Percentiles rank a stretch among this genome's conserved stretches.
These are phyloP conservation scores for Fundulus diaphanus DNA, from an alignment of 2,797 vertebrate species.

Conservation along the genomic window DNA sequence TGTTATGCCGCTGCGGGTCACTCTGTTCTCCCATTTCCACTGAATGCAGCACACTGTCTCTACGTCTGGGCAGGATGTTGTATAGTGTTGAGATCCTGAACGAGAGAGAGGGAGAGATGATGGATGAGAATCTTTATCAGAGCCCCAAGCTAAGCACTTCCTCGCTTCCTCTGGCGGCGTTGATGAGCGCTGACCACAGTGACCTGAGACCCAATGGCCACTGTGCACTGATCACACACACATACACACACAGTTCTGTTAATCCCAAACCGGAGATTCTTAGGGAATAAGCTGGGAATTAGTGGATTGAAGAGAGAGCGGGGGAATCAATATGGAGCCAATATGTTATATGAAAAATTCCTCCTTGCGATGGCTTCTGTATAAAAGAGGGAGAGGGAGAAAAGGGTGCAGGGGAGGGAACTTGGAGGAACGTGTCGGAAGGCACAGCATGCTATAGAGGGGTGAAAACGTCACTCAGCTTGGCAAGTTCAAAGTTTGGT, in stretches of 20 bases:
- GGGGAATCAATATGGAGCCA: slow-evolving; percentile 80
- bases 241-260: slow-evolving; percentile 56
- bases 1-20: slow-evolving; percentile 55
- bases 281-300: slow-evolving; percentile 83
- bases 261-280: slow-evolving; percentile 77
- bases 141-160: slow-evolving; percentile 79
- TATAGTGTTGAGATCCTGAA: slow-evolving; percentile 69
- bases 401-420: slow-evolving; percentile 3
- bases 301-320: slow-evolving; percentile 71
- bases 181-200: slow-evolving; percentile 79
- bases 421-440: slow-evolving; percentile 17
- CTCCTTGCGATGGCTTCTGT: slow-evolving; percentile 65
- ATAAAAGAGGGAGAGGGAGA: slow-evolving; percentile 30
- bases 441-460: slow-evolving; percentile 31
- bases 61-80: slow-evolving; percentile 73
- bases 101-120: slow-evolving; percentile 73
- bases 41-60: slow-evolving; percentile 36
- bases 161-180: slow-evolving; percentile 78
- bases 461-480: slow-evolving; percentile 35
- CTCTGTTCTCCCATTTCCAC: slow-evolving; percentile 65
- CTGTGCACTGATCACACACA: slow-evolving; percentile 50
- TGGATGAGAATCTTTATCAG: slow-evolving; percentile 82
- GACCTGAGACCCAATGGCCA: slow-evolving; percentile 74
- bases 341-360: slow-evolving; percentile 83
- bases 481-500: slow-evolving; percentile 19